These are phyloP conservation scores for Sipha maydis DNA, from an alignment of 2,888 invertebrate genomes.

Conservation along the genomic window DNA sequence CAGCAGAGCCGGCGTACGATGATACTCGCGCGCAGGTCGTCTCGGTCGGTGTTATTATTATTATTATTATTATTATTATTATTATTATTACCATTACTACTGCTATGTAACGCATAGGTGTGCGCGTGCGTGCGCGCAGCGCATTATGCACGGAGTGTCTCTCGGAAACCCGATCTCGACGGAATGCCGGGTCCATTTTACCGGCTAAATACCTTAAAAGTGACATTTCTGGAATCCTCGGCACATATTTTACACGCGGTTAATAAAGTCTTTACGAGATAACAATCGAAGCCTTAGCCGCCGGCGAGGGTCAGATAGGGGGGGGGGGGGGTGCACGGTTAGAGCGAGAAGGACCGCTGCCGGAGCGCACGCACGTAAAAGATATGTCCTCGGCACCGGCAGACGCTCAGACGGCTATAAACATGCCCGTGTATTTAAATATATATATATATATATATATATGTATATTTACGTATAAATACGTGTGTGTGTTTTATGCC, in stretches of 20 bases:
- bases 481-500: neutral
- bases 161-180: slow-evolving; percentile 53
- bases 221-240: slow-evolving; percentile 57
- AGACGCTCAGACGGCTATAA: slow-evolving; percentile 59
- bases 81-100: too few relatives aligned
- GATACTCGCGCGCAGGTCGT: neutral
- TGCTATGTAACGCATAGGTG: too few relatives aligned
- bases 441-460: too few relatives aligned
- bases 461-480: too few relatives aligned
- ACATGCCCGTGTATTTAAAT: slow-evolving; percentile 35
- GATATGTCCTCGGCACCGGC: slow-evolving; percentile 23
- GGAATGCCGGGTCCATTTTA: slow-evolving; percentile 58
- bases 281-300: slow-evolving; percentile 34
- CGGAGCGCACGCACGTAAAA: neutral
- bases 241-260: slow-evolving; percentile 52
- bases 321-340: neutral
- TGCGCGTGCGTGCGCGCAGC: neutral
- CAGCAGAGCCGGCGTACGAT: too few relatives aligned
- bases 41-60: neutral
- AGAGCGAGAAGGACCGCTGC: slow-evolving; percentile 10
- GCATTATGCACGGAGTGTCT: neutral
- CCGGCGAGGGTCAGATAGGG: too few relatives aligned
- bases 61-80: too few relatives aligned
- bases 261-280: slow-evolving; percentile 60
- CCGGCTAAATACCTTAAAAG: slow-evolving; percentile 60